phyloP scores from a whole-genome alignment of 2,797 vertebrate species.

The Darevskia mixta region DNA sequence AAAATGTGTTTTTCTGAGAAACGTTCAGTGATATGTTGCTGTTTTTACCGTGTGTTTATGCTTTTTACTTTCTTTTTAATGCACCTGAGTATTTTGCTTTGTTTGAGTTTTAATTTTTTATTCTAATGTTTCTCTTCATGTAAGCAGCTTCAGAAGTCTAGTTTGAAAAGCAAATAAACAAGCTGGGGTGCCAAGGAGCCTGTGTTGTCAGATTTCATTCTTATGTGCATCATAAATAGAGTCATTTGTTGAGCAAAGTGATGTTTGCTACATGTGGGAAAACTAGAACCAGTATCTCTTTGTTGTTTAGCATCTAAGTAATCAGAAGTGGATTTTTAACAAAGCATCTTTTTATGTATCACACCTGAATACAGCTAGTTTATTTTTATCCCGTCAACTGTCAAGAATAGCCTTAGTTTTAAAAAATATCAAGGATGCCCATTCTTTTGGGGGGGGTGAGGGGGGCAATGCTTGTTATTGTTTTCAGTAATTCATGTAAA shows the following conservation, averaged over 20 bases:
- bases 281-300: not conserved
- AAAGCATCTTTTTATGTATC: not conserved
- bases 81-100: not conserved
- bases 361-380: not conserved
- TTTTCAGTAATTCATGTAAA: constrained; percentile 19
- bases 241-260: not conserved
- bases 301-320: not conserved
- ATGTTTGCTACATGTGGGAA: not conserved
- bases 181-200: not conserved
- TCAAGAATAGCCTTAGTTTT: not conserved
- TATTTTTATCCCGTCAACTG: not conserved
- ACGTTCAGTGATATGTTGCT: not conserved
- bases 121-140: not conserved
- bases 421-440: constrained; percentile 9
- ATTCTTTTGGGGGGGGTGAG: not conserved
- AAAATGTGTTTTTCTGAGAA: not conserved
- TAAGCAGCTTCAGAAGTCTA: not conserved
- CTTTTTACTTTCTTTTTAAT: not conserved
- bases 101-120: not conserved
- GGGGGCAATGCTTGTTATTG: constrained; percentile 20
- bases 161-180: not conserved
- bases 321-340: not conserved
- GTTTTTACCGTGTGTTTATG: not conserved
- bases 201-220: not conserved
- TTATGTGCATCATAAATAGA: not conserved